Evolutionary conservation across 1,140 invertebrate genomes (phyloP).

Genomic region (Bathynomus jamesi): DNA sequence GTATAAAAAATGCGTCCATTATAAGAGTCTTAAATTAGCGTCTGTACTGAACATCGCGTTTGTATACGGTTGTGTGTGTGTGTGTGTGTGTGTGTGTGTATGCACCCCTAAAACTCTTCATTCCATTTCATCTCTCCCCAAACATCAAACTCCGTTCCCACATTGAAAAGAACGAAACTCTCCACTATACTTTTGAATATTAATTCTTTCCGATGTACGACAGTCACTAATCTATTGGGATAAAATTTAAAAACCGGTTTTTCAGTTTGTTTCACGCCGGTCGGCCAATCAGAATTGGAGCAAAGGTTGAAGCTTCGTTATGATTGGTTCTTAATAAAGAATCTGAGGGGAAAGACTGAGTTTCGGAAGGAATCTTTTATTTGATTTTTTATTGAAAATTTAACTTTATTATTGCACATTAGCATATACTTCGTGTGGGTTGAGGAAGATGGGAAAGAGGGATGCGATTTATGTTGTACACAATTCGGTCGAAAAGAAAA

Average conservation of each 20-base stretch:
- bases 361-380: not conserved
- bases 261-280: no score
- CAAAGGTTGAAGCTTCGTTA: not conserved
- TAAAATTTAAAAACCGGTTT: not conserved
- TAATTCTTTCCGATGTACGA: not conserved
- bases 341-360: no score
- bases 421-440: not conserved
- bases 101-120: no score
- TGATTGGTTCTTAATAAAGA: not conserved
- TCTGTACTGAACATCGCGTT: no score
- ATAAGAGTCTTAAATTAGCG: no score
- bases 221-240: not conserved
- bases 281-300: not conserved
- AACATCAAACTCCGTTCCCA: not conserved
- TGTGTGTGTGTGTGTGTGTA: no score
- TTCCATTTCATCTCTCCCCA: no score
- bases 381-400: slow-evolving; percentile 1
- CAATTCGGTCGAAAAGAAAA: not conserved
- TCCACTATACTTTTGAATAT: not conserved
- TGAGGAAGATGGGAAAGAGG: not conserved
- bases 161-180: not conserved
- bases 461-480: not conserved
- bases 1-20: no score
- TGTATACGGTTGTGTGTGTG: no score
- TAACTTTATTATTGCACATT: not conserved